These are phyloP conservation scores for Gavia stellata DNA, from an alignment of 2,113 vertebrate genomes.

Conservation along the genomic window DNA sequence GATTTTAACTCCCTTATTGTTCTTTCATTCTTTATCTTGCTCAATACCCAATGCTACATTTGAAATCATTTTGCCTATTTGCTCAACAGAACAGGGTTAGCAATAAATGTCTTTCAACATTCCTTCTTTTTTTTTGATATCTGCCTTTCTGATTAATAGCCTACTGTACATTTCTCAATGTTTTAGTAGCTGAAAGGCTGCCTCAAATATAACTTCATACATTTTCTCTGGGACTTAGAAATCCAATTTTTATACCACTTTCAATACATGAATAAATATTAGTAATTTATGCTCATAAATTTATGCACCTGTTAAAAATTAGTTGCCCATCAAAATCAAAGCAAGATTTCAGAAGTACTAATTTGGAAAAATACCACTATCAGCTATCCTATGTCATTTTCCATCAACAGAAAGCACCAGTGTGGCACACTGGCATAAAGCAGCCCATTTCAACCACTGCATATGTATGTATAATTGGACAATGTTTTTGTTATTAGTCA, in stretches of 20 bases:
- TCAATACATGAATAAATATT: not conserved
- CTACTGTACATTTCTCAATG: not conserved
- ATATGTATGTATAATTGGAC: not conserved
- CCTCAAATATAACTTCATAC: not conserved
- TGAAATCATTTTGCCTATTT: not conserved
- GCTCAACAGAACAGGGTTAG: not conserved
- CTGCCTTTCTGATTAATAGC: not conserved
- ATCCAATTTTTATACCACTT: not conserved
- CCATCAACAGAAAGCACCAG: not conserved
- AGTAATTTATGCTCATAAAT: not conserved
- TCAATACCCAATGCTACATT: not conserved
- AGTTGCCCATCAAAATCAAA: not conserved
- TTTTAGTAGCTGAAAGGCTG: not conserved
- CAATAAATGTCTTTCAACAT: not conserved
- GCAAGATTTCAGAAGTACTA: not conserved
- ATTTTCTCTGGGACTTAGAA: not conserved
- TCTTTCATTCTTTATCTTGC: not conserved
- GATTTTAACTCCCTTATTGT: not conserved
- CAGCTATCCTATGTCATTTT: not conserved
- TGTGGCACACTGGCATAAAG: not conserved
- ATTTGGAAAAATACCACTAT: not conserved
- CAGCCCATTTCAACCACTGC: not conserved
- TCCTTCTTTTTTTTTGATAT: not conserved
- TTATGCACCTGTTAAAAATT: not conserved
- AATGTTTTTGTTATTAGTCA: not conserved